These are phyloP conservation scores for Cricetomys ansorgei DNA, from an alignment of 2,113 vertebrate species.

Conservation along the genomic window DNA sequence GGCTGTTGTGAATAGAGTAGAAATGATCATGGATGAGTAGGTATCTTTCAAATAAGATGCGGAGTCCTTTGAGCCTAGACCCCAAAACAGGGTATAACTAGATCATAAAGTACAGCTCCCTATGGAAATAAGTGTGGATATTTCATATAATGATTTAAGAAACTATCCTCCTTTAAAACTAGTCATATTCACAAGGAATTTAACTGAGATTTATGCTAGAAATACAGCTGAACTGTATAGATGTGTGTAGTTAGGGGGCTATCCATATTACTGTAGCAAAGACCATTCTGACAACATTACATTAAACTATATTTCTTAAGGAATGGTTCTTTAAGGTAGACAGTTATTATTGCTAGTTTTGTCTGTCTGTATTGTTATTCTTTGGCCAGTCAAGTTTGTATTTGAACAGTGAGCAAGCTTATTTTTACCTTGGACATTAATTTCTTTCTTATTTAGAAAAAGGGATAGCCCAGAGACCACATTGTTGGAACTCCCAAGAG, in stretches of 20 bases:
- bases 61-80: background rate
- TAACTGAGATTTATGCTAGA: constrained; percentile 12
- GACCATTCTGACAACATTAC: background rate
- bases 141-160: background rate
- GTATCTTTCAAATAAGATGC: background rate
- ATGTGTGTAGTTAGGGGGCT: background rate
- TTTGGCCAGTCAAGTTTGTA: background rate
- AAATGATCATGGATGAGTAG: background rate
- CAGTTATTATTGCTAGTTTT: background rate
- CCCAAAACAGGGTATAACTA: background rate
- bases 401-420: constrained; percentile 76
- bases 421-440: constrained; percentile 72
- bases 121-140: background rate
- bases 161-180: constrained; percentile 28
- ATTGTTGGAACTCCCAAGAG: constrained; percentile 71
- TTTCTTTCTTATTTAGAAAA: constrained; percentile 77
- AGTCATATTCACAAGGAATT: background rate
- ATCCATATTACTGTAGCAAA: constrained; percentile 39
- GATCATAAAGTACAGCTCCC: background rate
- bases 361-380: constrained; percentile 6
- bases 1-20: background rate
- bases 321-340: background rate
- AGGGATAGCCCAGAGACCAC: constrained; percentile 42
- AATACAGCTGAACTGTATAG: background rate
- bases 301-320: background rate